Percentiles rank a stretch among this genome's conserved stretches.
Evolutionary conservation across 1,140 invertebrate genomes (phyloP).

Genomic region (Alviniconcha marisindica): DNA sequence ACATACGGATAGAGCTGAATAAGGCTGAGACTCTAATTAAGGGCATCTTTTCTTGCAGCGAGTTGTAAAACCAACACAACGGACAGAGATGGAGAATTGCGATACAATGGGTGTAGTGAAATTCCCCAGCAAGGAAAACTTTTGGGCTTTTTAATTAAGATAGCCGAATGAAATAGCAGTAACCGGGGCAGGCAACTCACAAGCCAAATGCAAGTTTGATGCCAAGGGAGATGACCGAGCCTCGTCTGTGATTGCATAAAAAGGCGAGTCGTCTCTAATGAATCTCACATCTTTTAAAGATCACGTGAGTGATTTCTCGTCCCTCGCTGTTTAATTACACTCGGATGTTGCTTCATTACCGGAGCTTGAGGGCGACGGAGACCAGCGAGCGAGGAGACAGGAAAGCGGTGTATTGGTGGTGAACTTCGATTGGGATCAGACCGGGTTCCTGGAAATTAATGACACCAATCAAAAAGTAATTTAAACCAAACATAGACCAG

Average conservation of each 20-base stretch:
- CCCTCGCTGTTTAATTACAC: slow-evolving; percentile 18
- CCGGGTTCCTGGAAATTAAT: too few species aligned
- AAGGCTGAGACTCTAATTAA: too few species aligned
- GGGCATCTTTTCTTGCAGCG: not conserved
- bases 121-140: slow-evolving; percentile 6
- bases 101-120: not conserved
- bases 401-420: too few species aligned
- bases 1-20: too few species aligned
- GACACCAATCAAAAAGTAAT: too few species aligned
- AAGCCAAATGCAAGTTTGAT: not conserved
- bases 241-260: not conserved
- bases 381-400: too few species aligned
- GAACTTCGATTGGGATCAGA: too few species aligned
- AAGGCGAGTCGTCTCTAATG: not conserved
- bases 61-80: slow-evolving; percentile 1
- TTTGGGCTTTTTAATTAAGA: slow-evolving; percentile 20
- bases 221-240: slow-evolving; percentile 20
- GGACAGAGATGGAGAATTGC: not conserved
- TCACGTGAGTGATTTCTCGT: not conserved
- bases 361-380: not conserved
- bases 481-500: too few species aligned
- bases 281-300: not conserved
- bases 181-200: not conserved
- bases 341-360: slow-evolving; percentile 20
- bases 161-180: not conserved